A percentile compares a stretch with the other conserved stretches of the same genome.
phyloP scores from a whole-genome alignment of 2,888 invertebrate species.

The Mesorhabditis belari region DNA sequence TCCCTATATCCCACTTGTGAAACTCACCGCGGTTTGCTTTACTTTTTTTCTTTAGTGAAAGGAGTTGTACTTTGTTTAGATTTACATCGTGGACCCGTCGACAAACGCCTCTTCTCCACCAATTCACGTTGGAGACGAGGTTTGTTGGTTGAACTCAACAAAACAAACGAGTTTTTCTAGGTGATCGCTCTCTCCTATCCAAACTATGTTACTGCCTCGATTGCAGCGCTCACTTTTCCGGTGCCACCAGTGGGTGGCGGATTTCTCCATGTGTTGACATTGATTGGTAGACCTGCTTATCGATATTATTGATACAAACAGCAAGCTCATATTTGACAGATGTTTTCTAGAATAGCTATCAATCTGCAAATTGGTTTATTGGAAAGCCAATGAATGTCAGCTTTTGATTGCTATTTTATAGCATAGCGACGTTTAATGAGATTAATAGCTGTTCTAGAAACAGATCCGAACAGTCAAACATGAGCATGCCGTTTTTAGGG shows the following conservation, averaged over 20 bases:
- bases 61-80: not conserved
- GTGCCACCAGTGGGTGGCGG: not conserved
- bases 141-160: not conserved
- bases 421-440: too few species aligned
- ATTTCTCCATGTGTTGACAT: not conserved
- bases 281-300: too few species aligned
- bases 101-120: not conserved
- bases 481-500: too few species aligned
- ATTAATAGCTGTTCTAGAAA: too few species aligned
- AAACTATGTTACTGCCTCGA: not conserved
- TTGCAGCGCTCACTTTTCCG: not conserved
- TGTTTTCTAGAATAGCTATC: too few species aligned
- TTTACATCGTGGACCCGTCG: not conserved
- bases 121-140: not conserved
- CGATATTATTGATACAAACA: too few species aligned
- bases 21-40: not conserved
- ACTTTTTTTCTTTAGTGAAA: not conserved
- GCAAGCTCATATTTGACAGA: too few species aligned
- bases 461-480: too few species aligned
- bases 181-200: not conserved
- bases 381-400: too few species aligned
- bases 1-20: not conserved
- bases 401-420: too few species aligned
- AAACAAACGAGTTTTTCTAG: not conserved
- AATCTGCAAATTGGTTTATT: too few species aligned